Base-by-base conservation (phyloP, 2,113 vertebrate species). In the Tylochromis polylepis region DNA sequence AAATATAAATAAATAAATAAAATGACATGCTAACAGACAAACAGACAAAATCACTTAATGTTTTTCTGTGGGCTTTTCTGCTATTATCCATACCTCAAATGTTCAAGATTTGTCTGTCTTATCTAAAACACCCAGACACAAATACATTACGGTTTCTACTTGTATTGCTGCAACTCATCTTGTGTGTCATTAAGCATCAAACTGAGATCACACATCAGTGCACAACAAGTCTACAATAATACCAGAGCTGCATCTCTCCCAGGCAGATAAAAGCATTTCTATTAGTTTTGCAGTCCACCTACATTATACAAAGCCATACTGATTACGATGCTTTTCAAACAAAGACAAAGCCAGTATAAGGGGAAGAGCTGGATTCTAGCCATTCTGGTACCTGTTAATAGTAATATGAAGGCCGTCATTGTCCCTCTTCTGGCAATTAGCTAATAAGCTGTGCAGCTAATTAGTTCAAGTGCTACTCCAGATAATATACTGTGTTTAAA, bases 361-460 rank as follows among this genome's bases (percentile, higher is more conserved):
- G 27, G 53, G 31, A 34, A 24, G 70, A 57, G 62, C 72, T 75
- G 34, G 16, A 55, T 43, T 81, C 78, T 57, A 89, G 46, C 81
- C 82, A 79, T 14, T 9, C 41, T 79, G 14, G 3, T 86, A 90
- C 89, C 90, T 92, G 83, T 84, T 88, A 88, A 85, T 87, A 84
- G 14, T 62, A 83, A 83, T 86, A 79, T 18, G 34, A 90, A 85
- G 84, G 70, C 79, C 65, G 86, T 90, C 84, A 86, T 77, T 87
- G 80, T 90, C 75, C 80, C 62, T 59, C 84, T 78, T 53, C 46
- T 75, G 22, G 88, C 88, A 94, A 92, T 94, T 93, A 93, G 75
- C 84, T 92, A 92, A 93, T 88, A 87, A 85, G 62, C 46, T 87
- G 72, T 80, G 51, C 24, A n/a, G 85, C 67, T 84, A 91, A 92